phyloP scores from a whole-genome alignment of 1,140 invertebrate species.

The Trichonephila inaurata region DNA sequence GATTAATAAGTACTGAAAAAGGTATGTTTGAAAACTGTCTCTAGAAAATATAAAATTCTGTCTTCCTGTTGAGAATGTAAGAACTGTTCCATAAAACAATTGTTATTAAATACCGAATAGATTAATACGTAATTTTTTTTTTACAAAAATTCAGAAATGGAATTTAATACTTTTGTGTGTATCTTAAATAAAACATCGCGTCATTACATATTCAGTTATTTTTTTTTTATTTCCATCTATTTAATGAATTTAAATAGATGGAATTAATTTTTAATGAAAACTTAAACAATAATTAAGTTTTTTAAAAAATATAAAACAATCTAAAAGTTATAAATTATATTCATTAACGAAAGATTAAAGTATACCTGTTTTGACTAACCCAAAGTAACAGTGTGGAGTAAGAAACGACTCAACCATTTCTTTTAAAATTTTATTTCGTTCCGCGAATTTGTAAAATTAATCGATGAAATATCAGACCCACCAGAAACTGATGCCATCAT shows the following conservation, averaged over 20 bases:
- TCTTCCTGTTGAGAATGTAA: too few relatives aligned
- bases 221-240: too few relatives aligned
- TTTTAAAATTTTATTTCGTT: not conserved
- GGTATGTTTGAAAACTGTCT: too few relatives aligned
- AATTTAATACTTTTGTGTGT: not conserved
- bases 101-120: too few relatives aligned
- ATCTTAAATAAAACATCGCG: not conserved
- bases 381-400: not conserved
- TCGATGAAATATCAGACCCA: slow-evolving; percentile 5
- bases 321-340: too few relatives aligned
- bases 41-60: too few relatives aligned
- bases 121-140: not conserved
- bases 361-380: not conserved
- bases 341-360: not conserved
- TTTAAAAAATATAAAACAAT: too few relatives aligned
- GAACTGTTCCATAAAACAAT: too few relatives aligned
- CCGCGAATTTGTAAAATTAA: not conserved
- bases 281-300: too few relatives aligned
- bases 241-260: too few relatives aligned
- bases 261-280: too few relatives aligned
- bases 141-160: not conserved
- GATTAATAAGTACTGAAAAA: too few relatives aligned
- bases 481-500: slow-evolving; percentile 30
- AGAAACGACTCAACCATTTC: not conserved
- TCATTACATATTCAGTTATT: not conserved